These are phyloP conservation scores for Lasiurus cinereus DNA, from an alignment of 2,113 vertebrate genomes.

Conservation along the genomic window DNA sequence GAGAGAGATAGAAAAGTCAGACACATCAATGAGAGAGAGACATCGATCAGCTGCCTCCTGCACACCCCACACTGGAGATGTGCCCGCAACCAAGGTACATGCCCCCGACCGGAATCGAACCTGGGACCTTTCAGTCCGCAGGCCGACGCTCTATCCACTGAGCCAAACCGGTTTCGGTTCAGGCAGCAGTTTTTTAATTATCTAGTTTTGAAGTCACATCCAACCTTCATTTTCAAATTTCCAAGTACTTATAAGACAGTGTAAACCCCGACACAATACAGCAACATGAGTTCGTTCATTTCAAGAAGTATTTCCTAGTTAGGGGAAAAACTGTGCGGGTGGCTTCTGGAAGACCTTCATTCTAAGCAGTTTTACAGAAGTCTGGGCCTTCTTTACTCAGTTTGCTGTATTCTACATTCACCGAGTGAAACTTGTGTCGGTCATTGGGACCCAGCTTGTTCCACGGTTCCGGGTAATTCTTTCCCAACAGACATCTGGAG, in stretches of 20 bases:
- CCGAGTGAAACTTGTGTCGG: background rate
- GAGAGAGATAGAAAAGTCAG: no score
- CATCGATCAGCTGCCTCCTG: no score
- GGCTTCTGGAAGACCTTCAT: background rate
- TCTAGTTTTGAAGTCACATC: conserved; percentile 12
- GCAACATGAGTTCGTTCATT: background rate
- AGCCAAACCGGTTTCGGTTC: background rate
- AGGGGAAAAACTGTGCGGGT: background rate
- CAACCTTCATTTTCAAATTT: background rate
- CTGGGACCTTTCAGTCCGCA: no score
- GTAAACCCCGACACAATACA: background rate
- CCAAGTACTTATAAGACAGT: background rate
- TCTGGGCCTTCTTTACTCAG: background rate
- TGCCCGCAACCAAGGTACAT: no score
- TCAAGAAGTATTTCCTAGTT: background rate
- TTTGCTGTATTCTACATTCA: background rate
- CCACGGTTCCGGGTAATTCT: background rate
- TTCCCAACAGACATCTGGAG: conserved; percentile 91
- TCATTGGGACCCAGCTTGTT: background rate
- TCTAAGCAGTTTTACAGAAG: no score
- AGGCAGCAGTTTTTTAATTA: background rate
- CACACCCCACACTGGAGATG: no score
- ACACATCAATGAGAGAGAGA: no score
- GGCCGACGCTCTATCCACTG: no score
- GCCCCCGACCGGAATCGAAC: no score